Conservation (phyloP, 2,888 invertebrate species). For the Gastrophysa polygoni region DNA sequence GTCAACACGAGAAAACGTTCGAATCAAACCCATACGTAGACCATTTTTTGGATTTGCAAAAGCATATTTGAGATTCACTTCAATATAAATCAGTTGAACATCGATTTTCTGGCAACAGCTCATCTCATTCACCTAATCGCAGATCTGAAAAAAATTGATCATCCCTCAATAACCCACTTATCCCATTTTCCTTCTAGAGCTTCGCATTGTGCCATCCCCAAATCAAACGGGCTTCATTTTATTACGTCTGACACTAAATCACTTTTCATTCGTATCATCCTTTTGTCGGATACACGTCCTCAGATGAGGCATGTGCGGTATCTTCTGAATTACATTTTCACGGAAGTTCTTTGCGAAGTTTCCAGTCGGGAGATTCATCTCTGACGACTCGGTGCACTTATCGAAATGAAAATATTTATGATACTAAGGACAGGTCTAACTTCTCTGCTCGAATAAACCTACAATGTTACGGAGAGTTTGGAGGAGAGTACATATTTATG, state of each 20-base stretch:
- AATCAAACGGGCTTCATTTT: slow-evolving; percentile 28
- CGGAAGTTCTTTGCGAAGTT: slow-evolving; percentile 11
- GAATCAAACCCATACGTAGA: too few relatives aligned
- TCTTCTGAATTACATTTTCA: slow-evolving; percentile 22
- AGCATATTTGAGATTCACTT: too few relatives aligned
- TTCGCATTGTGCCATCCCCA: slow-evolving; percentile 17
- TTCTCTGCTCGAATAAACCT: too few relatives aligned
- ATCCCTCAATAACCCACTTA: not conserved
- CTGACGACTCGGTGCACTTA: not conserved
- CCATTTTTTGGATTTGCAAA: too few relatives aligned
- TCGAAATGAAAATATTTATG: slow-evolving; percentile 4
- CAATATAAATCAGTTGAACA: too few relatives aligned
- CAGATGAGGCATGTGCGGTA: slow-evolving; percentile 13
- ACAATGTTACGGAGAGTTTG: too few relatives aligned
- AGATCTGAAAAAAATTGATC: not conserved
- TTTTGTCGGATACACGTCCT: slow-evolving; percentile 14
- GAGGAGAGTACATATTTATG: too few relatives aligned
- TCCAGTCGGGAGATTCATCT: slow-evolving; percentile 4
- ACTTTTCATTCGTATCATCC: slow-evolving; percentile 28
- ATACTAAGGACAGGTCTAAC: not conserved
- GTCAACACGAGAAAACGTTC: too few relatives aligned
- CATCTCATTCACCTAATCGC: not conserved
- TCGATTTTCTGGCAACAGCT: too few relatives aligned
- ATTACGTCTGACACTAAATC: slow-evolving; percentile 32
- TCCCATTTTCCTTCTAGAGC: slow-evolving; percentile 15